Base-by-base conservation (phyloP, 2,888 invertebrate species). In the Dryobota labecula region DNA sequence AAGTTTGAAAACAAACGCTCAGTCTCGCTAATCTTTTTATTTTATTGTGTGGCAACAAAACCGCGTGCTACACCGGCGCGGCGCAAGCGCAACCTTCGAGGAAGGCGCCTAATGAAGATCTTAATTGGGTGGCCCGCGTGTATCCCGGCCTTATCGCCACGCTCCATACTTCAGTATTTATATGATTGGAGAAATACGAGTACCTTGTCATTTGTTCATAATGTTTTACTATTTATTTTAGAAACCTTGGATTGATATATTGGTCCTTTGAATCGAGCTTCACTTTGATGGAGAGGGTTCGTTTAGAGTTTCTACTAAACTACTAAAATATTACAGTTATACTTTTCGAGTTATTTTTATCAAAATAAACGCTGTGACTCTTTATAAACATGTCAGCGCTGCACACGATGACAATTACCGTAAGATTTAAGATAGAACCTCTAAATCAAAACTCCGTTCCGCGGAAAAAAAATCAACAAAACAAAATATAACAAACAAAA, bases 61-160 rank as follows among this genome's bases (percentile, higher is more conserved):
- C 73, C 77, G 72, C 78, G 84, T 84, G 85, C 82, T 80, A 85
- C 84, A 82, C 80, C 75, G 84, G 74, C 82, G 84, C 85, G 86
- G 85, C 86, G 86, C 87, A 84, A 82, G 90, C 87, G 86, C 88
- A 86, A 80, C 88, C 83, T 94, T 94, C 94, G 91, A 85, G 90
- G 94, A 94, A 94, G 91, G 90, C 89, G 87, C 90, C 92, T 94
- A 94, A 94, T 94, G 94, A 94, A 94, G 92, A 94, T 93, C 92
- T 94, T 94, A 94, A 94, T 94, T 94, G 94, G 94, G 87, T 88
- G 82, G 84, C 89, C 90, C 90, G 92, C 90, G 93, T 92, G 93
- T 92, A 93, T 92, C 90, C 91, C 73, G 79, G 80, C 78, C 88
- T 92, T 92, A 92, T 92, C 92, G 75, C 78, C 78, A 74, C 62